These are phyloP conservation scores for Sebastes taczanowskii DNA, from an alignment of 2,797 vertebrate species.

Conservation along the genomic window DNA sequence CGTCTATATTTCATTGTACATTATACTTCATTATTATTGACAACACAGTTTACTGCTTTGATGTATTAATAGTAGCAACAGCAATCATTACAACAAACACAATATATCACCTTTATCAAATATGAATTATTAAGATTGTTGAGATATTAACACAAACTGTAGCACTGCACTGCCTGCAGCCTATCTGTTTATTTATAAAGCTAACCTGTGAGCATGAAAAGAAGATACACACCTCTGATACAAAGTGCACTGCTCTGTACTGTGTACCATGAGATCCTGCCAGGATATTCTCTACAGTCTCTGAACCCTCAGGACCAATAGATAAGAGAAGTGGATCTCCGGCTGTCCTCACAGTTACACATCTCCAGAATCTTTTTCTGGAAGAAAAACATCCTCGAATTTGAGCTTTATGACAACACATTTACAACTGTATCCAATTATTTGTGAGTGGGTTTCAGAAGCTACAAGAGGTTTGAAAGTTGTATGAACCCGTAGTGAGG, in stretches of 20 bases:
- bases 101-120: background rate
- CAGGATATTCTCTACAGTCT: constrained; percentile 3
- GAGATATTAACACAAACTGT: background rate
- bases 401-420: background rate
- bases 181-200: constrained; percentile 13
- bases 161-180: background rate
- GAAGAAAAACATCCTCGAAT: background rate
- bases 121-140: background rate
- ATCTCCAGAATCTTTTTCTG: background rate
- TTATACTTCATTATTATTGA: background rate
- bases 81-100: background rate
- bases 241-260: background rate
- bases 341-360: background rate
- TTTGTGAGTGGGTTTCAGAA: background rate
- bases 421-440: background rate
- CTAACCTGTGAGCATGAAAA: background rate
- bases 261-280: background rate
- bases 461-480: background rate
- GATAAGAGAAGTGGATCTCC: constrained; percentile 5
- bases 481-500: background rate
- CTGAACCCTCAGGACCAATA: constrained; percentile 2
- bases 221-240: constrained; percentile 11
- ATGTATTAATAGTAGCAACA: background rate
- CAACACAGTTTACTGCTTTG: background rate
- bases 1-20: background rate